Evolutionary conservation across 2,113 vertebrate genomes (phyloP), one percentile per base, ranked within the genome.

Genomic region (Python bivittatus): DNA sequence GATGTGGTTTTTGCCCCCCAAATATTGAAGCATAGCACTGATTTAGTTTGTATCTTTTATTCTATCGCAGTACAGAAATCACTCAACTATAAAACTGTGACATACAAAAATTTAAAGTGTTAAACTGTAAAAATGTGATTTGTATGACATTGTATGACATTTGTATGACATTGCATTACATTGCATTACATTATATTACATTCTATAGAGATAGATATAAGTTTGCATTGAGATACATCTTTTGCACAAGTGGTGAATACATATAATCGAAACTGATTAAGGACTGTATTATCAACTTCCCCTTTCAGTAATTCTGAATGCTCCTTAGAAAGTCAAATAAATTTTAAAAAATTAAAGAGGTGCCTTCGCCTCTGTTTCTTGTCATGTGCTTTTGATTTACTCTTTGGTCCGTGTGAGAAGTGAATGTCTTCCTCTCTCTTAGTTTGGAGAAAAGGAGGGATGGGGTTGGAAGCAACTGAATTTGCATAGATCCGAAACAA

Each of bases 401-500:
- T 88, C 11, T 44, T 12, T 0, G 0, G 27, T 29, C 20, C 68
- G 88, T 91, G 33, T 38, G 91, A 91, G 91, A 48, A 92, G 22
- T 38, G 0, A 0, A 92, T 57, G 92, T 91, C 89, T 94, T 95
- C 92, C 92, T 96, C 95, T 96, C 91, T 93, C 94, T 96, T 0
- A 0, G 72, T 72, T 93, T 88, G 85, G 15, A 53, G 42, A 91
- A 86, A 44, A 60, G 42, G n/a, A 33, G 20, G 20, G 38, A 5
- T 1, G 1, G 25, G 23, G 6, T 12, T 4, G 53, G 38, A 42
- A 25, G 60, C 68, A 1, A 91, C 12, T 92, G 93, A 94, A 95
- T 96, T 97, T 96, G 93, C 96, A 97, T 97, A 96, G 92, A 96
- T 96, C 95, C 93, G 86, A 64, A 48, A 44, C 61, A 29, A 93